A percentile compares a stretch with the other conserved stretches of the same genome.
These are phyloP conservation scores for Oreochromis tanganicae DNA, from an alignment of 2,113 vertebrate species.

Conservation along the genomic window DNA sequence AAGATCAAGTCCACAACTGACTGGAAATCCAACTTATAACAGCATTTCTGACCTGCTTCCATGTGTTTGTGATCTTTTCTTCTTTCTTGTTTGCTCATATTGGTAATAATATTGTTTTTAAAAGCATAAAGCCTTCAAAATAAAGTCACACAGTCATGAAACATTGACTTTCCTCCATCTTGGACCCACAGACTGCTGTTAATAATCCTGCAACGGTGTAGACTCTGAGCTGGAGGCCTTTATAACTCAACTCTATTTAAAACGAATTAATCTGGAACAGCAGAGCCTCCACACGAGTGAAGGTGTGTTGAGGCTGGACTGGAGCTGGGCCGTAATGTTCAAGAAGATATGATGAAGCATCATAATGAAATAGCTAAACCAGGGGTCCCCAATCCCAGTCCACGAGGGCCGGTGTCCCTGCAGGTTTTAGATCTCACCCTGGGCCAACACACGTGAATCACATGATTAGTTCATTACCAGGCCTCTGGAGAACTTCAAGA, in stretches of 20 bases:
- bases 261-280: neutral
- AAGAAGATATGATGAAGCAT: neutral
- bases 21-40: rapidly evolving
- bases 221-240: neutral
- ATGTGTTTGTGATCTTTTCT: neutral
- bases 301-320: neutral
- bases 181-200: neutral
- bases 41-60: neutral
- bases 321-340: rapidly evolving
- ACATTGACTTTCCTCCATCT: neutral
- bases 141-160: neutral
- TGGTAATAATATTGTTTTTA: neutral
- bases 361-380: rapidly evolving
- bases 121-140: neutral
- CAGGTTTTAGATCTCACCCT: no score
- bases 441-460: no score
- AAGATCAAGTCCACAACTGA: neutral
- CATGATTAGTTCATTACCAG: no score
- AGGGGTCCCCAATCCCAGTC: no score
- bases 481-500: no score
- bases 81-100: neutral
- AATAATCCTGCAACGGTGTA: neutral
- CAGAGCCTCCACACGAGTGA: neutral
- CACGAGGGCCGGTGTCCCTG: no score
- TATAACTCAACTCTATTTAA: neutral